Base-by-base conservation (phyloP, 2,888 invertebrate genomes). In the Anoplius nigerrimus region DNA sequence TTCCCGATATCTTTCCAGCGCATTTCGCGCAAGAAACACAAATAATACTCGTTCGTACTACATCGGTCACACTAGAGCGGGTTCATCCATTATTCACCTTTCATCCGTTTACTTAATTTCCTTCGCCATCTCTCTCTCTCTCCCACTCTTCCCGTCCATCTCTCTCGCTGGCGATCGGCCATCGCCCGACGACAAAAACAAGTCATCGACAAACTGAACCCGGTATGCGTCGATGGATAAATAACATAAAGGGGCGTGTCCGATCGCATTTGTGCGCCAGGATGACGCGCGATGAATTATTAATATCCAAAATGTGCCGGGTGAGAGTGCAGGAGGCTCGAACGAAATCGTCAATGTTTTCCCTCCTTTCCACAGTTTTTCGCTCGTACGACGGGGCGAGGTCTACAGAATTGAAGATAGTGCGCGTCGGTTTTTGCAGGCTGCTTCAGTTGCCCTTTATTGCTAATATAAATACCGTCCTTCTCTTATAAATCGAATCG, bases 381-480 rank as follows among this genome's bases (percentile, higher is more conserved):
- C 3, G 24, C 6, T 24, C 6, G 24, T 24, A 2, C 24, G 2
- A 6, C 24, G 2, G 24, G 24, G 24, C 11, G 34, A 34, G 34
- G 16, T n/a, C 5, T 27, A 54, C 54, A n/a, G n/a, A 20, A 55
- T 3, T 6, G 18, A 34, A 16, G 34, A 16, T 34, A 6, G 34
- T 34, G 11, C 34, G 11, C 16, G 20, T 4, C n/a, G n/a, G 20
- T 48, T 34, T 13, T 53, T 22, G 13, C 27, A 66, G 24, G 42
- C 20, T 56, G 8, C 53, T 63, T 16, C 63, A 59, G n/a, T 68
- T 56, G 55, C 43, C 59, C 4, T 83, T 81, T 79, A 79, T 80
- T 82, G 77, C 82, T 79, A 79, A 75, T 82, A 82, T 82, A 81
- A 82, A 82, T 82, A 82, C 78, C 81, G 73, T 76, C 76, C 74